These are phyloP conservation scores for Pristionchus pacificus DNA, from an alignment of 1,140 invertebrate genomes.

Conservation along the genomic window DNA sequence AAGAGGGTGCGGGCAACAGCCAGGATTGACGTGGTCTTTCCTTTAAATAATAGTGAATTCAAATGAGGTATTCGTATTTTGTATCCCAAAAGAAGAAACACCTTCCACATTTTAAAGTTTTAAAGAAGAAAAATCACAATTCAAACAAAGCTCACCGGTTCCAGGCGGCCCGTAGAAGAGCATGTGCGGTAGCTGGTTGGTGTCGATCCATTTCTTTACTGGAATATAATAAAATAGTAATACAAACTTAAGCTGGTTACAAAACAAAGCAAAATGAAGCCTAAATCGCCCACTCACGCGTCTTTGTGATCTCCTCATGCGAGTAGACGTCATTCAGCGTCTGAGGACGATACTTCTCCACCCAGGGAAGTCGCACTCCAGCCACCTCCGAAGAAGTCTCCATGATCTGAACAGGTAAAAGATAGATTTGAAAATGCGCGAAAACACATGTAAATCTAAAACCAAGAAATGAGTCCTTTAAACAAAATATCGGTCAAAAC, in stretches of 20 bases:
- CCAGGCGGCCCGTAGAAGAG: conserved; percentile 97
- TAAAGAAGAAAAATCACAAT: too few species aligned
- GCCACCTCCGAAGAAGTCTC: neutral
- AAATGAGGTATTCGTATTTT: too few species aligned
- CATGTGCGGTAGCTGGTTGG: conserved; percentile 88
- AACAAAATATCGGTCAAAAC: too few species aligned
- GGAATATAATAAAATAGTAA: conserved; percentile 52
- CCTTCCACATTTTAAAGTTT: too few species aligned
- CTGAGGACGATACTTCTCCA: conserved; percentile 93
- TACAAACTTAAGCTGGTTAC: neutral
- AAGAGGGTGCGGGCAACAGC: conserved; percentile 92
- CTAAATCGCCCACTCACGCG: too few species aligned
- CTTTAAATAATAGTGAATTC: too few species aligned
- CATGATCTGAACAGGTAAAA: neutral
- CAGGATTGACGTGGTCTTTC: conserved; percentile 95
- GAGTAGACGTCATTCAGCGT: conserved; percentile 87
- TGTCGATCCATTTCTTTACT: conserved; percentile 88
- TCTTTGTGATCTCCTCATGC: conserved; percentile 91
- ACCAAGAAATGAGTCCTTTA: too few species aligned
- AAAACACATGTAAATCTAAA: neutral
- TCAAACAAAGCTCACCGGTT: too few species aligned
- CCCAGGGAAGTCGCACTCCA: conserved; percentile 65
- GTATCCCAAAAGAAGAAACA: too few species aligned
- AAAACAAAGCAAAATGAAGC: neutral
- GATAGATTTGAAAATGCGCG: neutral